Evolutionary conservation across 2,888 invertebrate species (phyloP).

Genomic region (Hermaeophaga mercurialis): DNA sequence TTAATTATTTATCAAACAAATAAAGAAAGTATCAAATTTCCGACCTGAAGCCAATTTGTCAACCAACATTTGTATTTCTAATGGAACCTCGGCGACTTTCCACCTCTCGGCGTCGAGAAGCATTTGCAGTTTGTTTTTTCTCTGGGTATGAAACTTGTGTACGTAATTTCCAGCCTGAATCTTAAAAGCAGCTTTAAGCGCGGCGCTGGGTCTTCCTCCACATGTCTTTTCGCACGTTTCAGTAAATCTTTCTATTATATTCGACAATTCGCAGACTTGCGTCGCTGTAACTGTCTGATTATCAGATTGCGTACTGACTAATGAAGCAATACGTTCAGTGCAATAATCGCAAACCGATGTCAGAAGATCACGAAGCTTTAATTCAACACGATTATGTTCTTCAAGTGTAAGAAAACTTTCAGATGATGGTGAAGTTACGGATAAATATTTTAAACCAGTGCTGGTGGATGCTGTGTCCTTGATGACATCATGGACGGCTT

Average conservation of each 20-base stretch:
- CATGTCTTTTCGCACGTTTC: conserved; percentile 72
- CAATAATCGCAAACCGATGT: conserved; percentile 88
- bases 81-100: conserved; percentile 91
- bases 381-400: conserved; percentile 72
- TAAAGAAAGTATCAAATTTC: conserved; percentile 1
- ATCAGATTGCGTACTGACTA: conserved; percentile 78
- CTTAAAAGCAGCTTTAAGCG: conserved; percentile 81
- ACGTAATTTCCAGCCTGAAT: conserved; percentile 90
- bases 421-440: conserved; percentile 51
- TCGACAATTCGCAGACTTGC: conserved; percentile 78
- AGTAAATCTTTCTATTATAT: conserved; percentile 80
- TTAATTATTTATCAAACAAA: background rate
- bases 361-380: conserved; percentile 77
- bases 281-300: conserved; percentile 74
- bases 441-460: conserved; percentile 56
- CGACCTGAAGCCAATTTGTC: conserved; percentile 62
- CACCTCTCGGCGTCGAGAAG: conserved; percentile 91
- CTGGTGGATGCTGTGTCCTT: conserved; percentile 73
- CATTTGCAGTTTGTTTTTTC: conserved; percentile 81
- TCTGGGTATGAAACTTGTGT: conserved; percentile 86
- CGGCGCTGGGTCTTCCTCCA: conserved; percentile 76
- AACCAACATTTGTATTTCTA: conserved; percentile 85
- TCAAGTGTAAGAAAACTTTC: conserved; percentile 73
- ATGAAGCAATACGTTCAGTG: conserved; percentile 88
- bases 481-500: conserved; percentile 77